Evolutionary conservation across 2,113 vertebrate species (phyloP), one percentile per base, ranked within the genome.

Genomic region (Siphamia tubifer): DNA sequence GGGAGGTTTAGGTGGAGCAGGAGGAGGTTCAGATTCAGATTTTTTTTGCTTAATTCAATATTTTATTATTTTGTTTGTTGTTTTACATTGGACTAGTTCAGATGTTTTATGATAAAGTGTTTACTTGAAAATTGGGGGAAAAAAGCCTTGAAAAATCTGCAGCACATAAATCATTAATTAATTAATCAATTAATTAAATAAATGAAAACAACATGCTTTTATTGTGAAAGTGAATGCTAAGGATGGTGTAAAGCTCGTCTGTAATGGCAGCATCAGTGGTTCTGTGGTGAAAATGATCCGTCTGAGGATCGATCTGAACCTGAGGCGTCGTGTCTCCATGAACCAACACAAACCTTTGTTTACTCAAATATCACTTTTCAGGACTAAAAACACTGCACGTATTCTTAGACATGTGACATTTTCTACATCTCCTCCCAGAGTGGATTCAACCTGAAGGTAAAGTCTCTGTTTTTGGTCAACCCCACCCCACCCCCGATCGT

Each of bases 171-270:
- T n/a, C n/a, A n/a, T n/a, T n/a, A n/a, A n/a, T n/a, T n/a, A n/a
- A n/a, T n/a, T n/a, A n/a, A n/a, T n/a, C n/a, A n/a, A n/a, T n/a
- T n/a, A n/a, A n/a, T n/a, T n/a, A n/a, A n/a, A n/a, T n/a, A n/a
- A n/a, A n/a, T n/a, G n/a, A n/a, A n/a, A n/a, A n/a, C n/a, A n/a
- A 35, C 68, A 2, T 1, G 55, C 77, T 82, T 78, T 82, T 68
- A 75, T 77, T 58, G 55, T 48, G 38, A 31, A 54, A 40, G 67
- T 28, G 13, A 55, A 74, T 47, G 51, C 65, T 79, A 38, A n/a
- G 35, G 61, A 53, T 6, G 5, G 1, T n/a, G 4, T 16, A 2
- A 8, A 17, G 27, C 53, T 16, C 32, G 44, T 44, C 67, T 24
- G 19, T 17, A 36, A 36, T 23, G 10, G 48, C 40, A 45, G 54